phyloP scores from a whole-genome alignment of 2,113 vertebrate genomes.

The Hemiprocne comata region DNA sequence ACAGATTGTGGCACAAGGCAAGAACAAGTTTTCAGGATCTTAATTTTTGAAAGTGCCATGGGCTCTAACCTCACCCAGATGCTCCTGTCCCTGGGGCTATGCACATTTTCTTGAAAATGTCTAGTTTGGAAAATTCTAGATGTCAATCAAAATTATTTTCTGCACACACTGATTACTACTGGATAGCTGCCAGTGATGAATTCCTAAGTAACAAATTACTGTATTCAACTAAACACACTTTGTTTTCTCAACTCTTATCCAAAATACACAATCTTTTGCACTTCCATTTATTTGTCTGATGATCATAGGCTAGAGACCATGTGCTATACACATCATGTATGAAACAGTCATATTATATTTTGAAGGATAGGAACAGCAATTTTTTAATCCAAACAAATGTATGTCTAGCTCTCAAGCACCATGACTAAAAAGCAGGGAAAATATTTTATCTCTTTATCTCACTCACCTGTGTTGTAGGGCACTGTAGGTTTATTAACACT shows the following conservation, averaged over 20 bases:
- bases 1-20: neutral
- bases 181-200: neutral
- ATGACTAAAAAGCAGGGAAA: neutral
- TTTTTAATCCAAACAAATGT: neutral
- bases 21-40: neutral
- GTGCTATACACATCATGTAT: neutral
- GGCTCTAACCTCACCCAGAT: neutral
- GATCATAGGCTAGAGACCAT: neutral
- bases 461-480: constrained; percentile 95
- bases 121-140: neutral
- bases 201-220: neutral
- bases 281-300: neutral
- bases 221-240: neutral
- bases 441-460: neutral
- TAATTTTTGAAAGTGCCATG: neutral
- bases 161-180: neutral
- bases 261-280: neutral
- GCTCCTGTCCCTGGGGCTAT: neutral
- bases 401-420: neutral
- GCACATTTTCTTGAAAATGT: neutral
- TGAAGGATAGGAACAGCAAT: neutral
- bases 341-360: neutral
- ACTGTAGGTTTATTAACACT: constrained; percentile 91
- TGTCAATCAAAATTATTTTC: neutral
- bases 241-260: neutral